Conservation (phyloP, 2,888 invertebrate species). For the Ditylenchus weischeri region DNA sequence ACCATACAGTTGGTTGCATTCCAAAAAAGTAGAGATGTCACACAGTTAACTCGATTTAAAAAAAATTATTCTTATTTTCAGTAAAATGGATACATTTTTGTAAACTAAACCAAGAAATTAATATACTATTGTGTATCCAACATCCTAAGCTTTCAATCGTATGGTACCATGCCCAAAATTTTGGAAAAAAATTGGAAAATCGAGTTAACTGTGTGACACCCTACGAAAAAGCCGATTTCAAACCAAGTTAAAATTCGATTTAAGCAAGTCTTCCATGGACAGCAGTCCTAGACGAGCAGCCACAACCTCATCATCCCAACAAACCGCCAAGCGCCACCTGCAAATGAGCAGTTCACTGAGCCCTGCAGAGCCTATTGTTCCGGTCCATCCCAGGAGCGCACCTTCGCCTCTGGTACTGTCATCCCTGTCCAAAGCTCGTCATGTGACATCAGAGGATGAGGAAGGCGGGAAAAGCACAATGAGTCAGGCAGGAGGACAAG, state of each 20-base stretch:
- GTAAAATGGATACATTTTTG: too few relatives aligned
- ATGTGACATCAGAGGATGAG: slow-evolving; percentile 7
- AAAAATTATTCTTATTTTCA: too few relatives aligned
- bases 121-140: too few relatives aligned
- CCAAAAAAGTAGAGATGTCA: too few relatives aligned
- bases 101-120: too few relatives aligned
- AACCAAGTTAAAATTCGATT: background rate
- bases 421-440: background rate
- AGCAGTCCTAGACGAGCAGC: background rate
- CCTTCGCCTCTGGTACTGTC: background rate
- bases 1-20: background rate
- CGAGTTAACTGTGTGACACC: too few relatives aligned
- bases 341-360: slow-evolving; percentile 2
- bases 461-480: background rate
- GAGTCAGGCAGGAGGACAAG: background rate
- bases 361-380: background rate
- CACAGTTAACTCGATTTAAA: too few relatives aligned
- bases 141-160: too few relatives aligned
- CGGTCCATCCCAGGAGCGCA: background rate
- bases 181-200: too few relatives aligned
- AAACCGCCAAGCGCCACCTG: background rate
- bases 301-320: background rate
- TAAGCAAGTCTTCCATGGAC: background rate
- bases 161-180: too few relatives aligned
- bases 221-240: too few relatives aligned